phyloP scores from a whole-genome alignment of 2,797 vertebrate species.

The Sus cebifrons region DNA sequence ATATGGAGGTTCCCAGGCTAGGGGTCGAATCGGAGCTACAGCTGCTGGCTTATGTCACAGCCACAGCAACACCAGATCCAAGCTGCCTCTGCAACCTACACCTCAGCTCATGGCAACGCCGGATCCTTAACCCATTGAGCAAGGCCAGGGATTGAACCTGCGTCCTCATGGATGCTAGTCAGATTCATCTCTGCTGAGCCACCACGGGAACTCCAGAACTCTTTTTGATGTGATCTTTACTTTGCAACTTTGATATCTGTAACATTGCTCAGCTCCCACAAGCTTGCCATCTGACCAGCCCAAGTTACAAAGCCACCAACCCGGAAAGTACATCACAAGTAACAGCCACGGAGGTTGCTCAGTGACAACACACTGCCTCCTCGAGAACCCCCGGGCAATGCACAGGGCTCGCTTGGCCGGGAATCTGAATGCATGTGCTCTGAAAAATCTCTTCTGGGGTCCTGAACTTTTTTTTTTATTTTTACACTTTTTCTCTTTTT shows the following conservation, averaged over 20 bases:
- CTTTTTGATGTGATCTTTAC: background rate
- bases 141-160: too few relatives aligned
- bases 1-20: too few relatives aligned
- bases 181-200: too few relatives aligned
- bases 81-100: too few relatives aligned
- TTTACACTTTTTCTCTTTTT: background rate
- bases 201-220: background rate
- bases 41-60: too few relatives aligned
- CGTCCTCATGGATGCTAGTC: too few relatives aligned
- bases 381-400: too few relatives aligned
- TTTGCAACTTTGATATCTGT: background rate
- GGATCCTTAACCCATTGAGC: too few relatives aligned
- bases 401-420: background rate
- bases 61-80: too few relatives aligned
- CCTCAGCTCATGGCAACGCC: too few relatives aligned
- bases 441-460: background rate
- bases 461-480: slow-evolving; percentile 11
- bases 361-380: accelerated
- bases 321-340: background rate
- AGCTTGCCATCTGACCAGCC: background rate
- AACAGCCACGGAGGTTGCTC: accelerated
- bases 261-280: background rate
- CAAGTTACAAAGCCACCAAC: background rate
- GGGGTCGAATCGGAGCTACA: too few relatives aligned
- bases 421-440: background rate